A percentile compares a stretch with the other conserved stretches of the same genome.
phyloP scores from a whole-genome alignment of 2,113 vertebrate genomes.

The Ceyx melanurus region DNA sequence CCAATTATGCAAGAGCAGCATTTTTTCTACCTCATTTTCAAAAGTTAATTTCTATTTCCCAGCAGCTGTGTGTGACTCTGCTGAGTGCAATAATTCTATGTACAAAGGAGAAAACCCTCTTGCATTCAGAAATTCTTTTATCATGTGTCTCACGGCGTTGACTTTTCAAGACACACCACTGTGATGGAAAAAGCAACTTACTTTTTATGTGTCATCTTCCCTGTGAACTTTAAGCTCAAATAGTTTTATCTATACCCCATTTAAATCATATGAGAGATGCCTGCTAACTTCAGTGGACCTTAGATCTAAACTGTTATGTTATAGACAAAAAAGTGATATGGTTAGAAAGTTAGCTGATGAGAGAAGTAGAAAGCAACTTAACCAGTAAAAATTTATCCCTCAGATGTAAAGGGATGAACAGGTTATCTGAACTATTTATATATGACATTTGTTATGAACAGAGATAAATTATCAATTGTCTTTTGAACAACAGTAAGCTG shows the following conservation, averaged over 20 bases:
- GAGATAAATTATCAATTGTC: background rate
- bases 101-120: background rate
- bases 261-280: background rate
- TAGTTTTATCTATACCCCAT: background rate
- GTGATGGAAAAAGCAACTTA: background rate
- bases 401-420: background rate
- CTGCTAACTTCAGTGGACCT: background rate
- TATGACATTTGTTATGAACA: background rate
- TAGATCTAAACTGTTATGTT: background rate
- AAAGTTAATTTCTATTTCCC: constrained; percentile 16
- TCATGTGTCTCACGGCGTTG: background rate
- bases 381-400: background rate
- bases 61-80: background rate
- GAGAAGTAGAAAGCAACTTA: background rate
- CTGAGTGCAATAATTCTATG: background rate
- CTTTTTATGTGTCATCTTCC: background rate
- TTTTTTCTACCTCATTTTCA: constrained; percentile 6
- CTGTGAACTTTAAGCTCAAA: background rate
- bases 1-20: constrained; percentile 5
- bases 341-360: background rate
- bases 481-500: background rate
- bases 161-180: background rate
- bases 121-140: background rate
- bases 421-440: background rate
- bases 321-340: background rate